phyloP scores from a whole-genome alignment of 2,113 vertebrate genomes.

The Pollimyrus isidori region DNA sequence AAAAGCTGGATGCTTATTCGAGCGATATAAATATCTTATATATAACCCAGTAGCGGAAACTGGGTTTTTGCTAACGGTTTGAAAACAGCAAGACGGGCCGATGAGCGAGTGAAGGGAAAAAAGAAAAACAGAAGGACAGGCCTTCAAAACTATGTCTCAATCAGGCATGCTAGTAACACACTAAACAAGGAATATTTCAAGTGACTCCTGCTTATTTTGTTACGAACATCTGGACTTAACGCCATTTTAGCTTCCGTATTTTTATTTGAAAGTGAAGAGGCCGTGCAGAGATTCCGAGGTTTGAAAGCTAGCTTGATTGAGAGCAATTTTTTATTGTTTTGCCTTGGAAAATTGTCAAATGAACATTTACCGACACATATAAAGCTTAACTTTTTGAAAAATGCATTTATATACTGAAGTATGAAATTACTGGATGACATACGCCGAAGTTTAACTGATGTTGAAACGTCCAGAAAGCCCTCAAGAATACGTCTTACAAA shows the following conservation, averaged over 20 bases:
- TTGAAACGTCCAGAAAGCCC: not conserved
- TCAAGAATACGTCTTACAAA: constrained; percentile 4
- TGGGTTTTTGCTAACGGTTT: constrained; percentile 58
- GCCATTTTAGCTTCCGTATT: not conserved
- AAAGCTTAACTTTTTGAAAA: constrained; percentile 1
- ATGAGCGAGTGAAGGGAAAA: constrained; percentile 41
- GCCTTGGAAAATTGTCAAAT: not conserved
- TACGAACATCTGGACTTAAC: not conserved
- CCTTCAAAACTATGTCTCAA: constrained; percentile 15
- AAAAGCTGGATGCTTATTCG: constrained; percentile 23
- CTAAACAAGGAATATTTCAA: constrained; percentile 9
- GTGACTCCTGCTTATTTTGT: not conserved
- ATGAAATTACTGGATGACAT: not conserved
- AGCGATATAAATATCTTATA: constrained; percentile 30
- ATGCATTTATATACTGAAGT: not conserved
- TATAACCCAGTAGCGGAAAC: constrained; percentile 51
- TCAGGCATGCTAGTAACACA: not conserved
- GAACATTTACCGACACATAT: not conserved
- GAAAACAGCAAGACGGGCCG: constrained; percentile 60
- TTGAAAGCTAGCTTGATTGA: not conserved
- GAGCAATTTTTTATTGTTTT: not conserved
- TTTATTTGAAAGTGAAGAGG: not conserved
- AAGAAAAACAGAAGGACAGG: constrained; percentile 9
- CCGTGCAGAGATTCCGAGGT: not conserved
- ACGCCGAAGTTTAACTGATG: constrained; percentile 11